Evolutionary conservation across 1,140 invertebrate species (phyloP).

Genomic region (Aethina tumida): DNA sequence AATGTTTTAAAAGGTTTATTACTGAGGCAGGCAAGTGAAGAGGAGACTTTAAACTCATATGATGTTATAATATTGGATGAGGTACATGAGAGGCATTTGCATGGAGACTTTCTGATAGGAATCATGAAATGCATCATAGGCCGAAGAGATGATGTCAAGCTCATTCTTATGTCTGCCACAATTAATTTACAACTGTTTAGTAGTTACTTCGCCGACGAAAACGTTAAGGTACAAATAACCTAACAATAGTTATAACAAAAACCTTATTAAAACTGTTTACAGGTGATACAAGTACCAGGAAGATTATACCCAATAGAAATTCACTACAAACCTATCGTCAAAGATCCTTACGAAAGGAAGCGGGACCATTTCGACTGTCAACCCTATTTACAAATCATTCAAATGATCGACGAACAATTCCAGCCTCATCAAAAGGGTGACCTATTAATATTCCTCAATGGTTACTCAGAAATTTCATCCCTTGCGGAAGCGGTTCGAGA

Average conservation of each 20-base stretch:
- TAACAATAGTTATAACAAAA: slow-evolving; percentile 28
- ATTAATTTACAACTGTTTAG: slow-evolving; percentile 93
- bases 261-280: neutral
- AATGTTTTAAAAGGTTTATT: no score
- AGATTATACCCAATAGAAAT: slow-evolving; percentile 87
- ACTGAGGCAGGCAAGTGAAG: slow-evolving; percentile 65
- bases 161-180: slow-evolving; percentile 97
- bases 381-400: slow-evolving; percentile 87
- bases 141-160: slow-evolving; percentile 71
- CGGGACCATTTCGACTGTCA: slow-evolving; percentile 74
- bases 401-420: slow-evolving; percentile 86
- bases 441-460: slow-evolving; percentile 92
- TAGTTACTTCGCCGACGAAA: slow-evolving; percentile 75
- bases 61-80: slow-evolving; percentile 90
- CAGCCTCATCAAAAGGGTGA: slow-evolving; percentile 82
- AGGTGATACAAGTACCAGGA: slow-evolving; percentile 69
- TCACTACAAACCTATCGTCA: slow-evolving; percentile 71
- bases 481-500: slow-evolving; percentile 80
- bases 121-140: slow-evolving; percentile 51
- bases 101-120: slow-evolving; percentile 78
- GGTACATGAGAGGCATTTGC: slow-evolving; percentile 91
- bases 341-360: slow-evolving; percentile 59
- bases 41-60: slow-evolving; percentile 54
- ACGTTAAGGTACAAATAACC: slow-evolving; percentile 47
- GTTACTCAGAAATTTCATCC: slow-evolving; percentile 87